Evolutionary conservation across 30 jellyfish, hydroid and myxozoan genomes (phyloP).

Genomic region (Catostylus mosaicus): DNA sequence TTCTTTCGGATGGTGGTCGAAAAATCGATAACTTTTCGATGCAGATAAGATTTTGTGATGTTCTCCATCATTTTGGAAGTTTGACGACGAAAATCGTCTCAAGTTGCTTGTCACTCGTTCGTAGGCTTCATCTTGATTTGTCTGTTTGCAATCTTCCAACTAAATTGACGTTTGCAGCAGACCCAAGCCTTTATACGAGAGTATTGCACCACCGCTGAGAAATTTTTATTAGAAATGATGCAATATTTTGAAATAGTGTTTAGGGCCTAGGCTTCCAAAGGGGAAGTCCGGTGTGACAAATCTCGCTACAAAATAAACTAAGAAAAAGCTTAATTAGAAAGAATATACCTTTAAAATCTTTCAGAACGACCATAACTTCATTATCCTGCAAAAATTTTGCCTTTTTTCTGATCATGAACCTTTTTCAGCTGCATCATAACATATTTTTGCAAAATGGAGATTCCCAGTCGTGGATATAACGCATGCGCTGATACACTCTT

Average conservation of each 20-base stretch:
- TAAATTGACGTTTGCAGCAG: neutral
- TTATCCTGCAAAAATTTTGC: too few species aligned
- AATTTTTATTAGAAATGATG: neutral
- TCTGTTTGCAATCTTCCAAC: slow-evolving; percentile 4
- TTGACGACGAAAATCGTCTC: slow-evolving; percentile 11
- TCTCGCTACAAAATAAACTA: too few species aligned
- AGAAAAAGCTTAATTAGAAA: too few species aligned
- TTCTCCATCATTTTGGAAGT: neutral
- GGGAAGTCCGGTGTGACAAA: too few species aligned
- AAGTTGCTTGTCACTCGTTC: neutral
- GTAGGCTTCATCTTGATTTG: neutral
- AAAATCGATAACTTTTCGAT: neutral
- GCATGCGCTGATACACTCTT: too few species aligned
- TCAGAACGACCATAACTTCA: too few species aligned
- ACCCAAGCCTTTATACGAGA: neutral
- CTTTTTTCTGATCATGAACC: too few species aligned
- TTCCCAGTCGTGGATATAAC: too few species aligned
- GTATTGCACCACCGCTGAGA: slow-evolving; percentile 5
- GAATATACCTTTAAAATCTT: too few species aligned
- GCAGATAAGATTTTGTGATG: neutral
- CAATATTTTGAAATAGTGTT: neutral
- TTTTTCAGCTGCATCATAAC: too few species aligned
- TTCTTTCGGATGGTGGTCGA: neutral
- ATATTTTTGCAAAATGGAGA: too few species aligned
- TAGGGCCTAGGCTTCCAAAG: slow-evolving; percentile 9